Conservation (phyloP, 2,888 invertebrate species). For the Apamea monoglypha region DNA sequence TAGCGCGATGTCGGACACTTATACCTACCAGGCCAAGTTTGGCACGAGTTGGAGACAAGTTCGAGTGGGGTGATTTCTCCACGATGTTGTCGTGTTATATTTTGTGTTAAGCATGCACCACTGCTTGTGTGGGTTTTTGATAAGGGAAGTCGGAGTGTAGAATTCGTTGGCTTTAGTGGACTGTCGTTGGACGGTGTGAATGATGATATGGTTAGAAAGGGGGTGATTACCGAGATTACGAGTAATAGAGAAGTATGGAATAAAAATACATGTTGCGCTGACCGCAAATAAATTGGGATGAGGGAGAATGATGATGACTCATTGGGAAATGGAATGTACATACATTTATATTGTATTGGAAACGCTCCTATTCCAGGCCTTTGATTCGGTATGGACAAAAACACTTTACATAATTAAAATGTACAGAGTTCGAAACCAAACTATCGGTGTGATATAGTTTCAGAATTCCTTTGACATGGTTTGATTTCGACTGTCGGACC, state of each 20-base stretch:
- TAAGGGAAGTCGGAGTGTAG: not conserved
- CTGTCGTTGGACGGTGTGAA: not conserved
- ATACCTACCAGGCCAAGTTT: constrained; percentile 22
- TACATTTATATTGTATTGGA: not conserved
- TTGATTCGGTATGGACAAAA: not conserved
- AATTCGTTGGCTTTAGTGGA: not conserved
- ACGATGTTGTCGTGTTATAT: constrained; percentile 1
- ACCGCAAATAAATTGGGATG: not conserved
- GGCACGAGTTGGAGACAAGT: constrained; percentile 35
- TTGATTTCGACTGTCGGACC: not conserved
- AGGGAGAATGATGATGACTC: no score
- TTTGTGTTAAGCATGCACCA: not conserved
- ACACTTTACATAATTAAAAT: no score
- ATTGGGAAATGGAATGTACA: not conserved
- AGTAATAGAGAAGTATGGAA: not conserved
- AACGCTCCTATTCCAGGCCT: not conserved
- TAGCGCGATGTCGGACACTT: constrained; percentile 41
- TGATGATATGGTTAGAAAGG: not conserved
- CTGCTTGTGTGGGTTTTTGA: not conserved
- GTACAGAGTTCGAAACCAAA: not conserved
- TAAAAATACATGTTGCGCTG: not conserved
- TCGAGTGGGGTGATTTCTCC: constrained; percentile 1
- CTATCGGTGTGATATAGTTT: not conserved
- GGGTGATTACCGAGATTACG: not conserved
- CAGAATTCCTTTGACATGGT: not conserved